Conservation (phyloP, 2,888 invertebrate genomes). For the Bibio marci region DNA sequence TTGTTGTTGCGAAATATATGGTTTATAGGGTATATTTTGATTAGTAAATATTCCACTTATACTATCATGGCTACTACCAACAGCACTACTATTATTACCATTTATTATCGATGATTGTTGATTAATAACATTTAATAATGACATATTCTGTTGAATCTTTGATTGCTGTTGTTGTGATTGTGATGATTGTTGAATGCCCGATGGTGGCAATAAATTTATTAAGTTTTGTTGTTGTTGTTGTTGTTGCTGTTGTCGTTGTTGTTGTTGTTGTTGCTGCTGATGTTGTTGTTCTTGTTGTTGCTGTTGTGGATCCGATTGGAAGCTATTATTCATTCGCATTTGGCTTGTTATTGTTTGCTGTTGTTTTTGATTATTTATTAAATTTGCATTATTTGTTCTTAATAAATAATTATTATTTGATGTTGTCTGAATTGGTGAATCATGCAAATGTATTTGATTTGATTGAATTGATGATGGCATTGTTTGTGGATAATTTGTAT, state of each 20-base stretch:
- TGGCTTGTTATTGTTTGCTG: too few relatives aligned
- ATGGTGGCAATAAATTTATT: not conserved
- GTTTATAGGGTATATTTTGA: too few relatives aligned
- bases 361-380: too few relatives aligned
- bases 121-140: not conserved
- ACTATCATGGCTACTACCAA: too few relatives aligned
- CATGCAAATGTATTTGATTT: constrained; percentile 1
- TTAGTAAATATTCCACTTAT: too few relatives aligned
- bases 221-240: not conserved
- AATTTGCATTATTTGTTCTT: constrained; percentile 3
- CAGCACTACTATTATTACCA: too few relatives aligned
- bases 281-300: not conserved
- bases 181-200: not conserved
- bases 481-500: not conserved
- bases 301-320: too few relatives aligned
- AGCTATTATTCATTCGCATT: too few relatives aligned
- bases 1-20: too few relatives aligned
- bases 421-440: constrained; percentile 9
- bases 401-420: constrained; percentile 7
- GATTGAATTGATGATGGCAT: too few relatives aligned
- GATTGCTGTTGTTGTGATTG: not conserved
- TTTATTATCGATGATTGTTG: not conserved
- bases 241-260: constrained; percentile 7
- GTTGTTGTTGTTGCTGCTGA: constrained; percentile 13
- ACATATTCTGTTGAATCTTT: not conserved